Base-by-base conservation (phyloP, 2,888 invertebrate species). In the Drosophila greeni region DNA sequence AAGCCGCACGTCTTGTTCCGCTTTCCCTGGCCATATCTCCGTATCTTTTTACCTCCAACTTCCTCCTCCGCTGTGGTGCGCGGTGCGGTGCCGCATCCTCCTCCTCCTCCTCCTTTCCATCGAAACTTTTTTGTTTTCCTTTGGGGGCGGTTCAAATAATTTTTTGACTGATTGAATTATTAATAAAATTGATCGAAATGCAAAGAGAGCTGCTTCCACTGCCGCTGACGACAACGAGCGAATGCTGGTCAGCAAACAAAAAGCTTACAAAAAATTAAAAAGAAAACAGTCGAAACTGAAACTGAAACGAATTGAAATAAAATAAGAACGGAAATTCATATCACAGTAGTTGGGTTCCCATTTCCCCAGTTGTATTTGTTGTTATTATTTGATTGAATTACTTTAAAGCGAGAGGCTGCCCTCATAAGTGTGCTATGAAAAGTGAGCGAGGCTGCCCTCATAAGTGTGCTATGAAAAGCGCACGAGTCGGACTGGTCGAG, bases 121-220 rank as follows among this genome's bases (percentile, higher is more conserved):
- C 54, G 55, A 70, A 75, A 77, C 59, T 76, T 85, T 82, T 83
- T 83, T 86, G 76, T 84, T 84, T 84, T 85, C 79, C 75, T 86
- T 82, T 85, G 80, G 57, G 75, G 76, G 70, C 77, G 74, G 72
- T 79, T 76, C 76, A 76, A 81, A 81, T 84, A 82, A 81, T 84
- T 84, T 78, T 72, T 82, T 82, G 76, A 77, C 78, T 87, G 87
- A 87, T 86, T 86, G 86, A 86, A 87, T 86, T 86, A 87, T 86
- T 87, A 86, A 87, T 86, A 86, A 86, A 86, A 85, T 85, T 86
- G 81, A 82, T 85, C 78, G 75, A 80, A 83, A 85, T 83, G 83
- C 83, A 82, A 73, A 76, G 73, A 82, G 42, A 72, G 48, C 45
- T 62, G 36, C 58, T 18, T 29, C 37, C 6, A 26, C 51, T 4